Evolutionary conservation across 2,888 invertebrate genomes (phyloP), one percentile per base, ranked within the genome.

Genomic region (Catocala fraxini): DNA sequence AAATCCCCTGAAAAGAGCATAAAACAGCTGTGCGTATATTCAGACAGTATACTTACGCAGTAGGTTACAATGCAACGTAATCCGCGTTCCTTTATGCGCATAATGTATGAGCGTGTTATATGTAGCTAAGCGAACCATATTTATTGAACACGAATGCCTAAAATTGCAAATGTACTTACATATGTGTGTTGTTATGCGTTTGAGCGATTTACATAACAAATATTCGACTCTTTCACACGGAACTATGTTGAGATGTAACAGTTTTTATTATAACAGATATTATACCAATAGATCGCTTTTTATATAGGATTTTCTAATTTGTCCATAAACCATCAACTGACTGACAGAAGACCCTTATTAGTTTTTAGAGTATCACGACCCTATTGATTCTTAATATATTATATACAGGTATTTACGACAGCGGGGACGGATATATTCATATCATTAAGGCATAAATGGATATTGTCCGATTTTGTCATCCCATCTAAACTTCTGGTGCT

Each of bases 171-270:
- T 55, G 33, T 13, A 46, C 9, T 51, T 41, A 13, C 3, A 39
- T 56, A 47, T 7, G 9, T 33, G 39, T 5, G 4, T 0, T n/a
- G 35, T 59, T 49, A 53, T 63, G 51, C 59, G 57, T 57, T 46
- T 35, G 47, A 61, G 66, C 62, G 61, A 70, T 58, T 71, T 70
- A 15, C 53, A 64, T 65, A 59, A 39, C 33, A 59, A 59, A 54
- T 56, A 15, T 43, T 13, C 58, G 56, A 41, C 49, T 59, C n/a
- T 46, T 12, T 5, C 4, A 43, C 10, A 47, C 47, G 10, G 39
- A 48, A 15, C 45, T 9, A 39, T 10, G 10, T 34, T 25, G 25
- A 25, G 1, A 25, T 25, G 25, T 25, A 25, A 25, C 25, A 7
- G 35, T 39, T 39, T 39, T 39, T 39, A 39, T 39, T 39, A 39